Conservation (phyloP, 2,797 vertebrate genomes). For the Gymnoscopelus braueri region DNA sequence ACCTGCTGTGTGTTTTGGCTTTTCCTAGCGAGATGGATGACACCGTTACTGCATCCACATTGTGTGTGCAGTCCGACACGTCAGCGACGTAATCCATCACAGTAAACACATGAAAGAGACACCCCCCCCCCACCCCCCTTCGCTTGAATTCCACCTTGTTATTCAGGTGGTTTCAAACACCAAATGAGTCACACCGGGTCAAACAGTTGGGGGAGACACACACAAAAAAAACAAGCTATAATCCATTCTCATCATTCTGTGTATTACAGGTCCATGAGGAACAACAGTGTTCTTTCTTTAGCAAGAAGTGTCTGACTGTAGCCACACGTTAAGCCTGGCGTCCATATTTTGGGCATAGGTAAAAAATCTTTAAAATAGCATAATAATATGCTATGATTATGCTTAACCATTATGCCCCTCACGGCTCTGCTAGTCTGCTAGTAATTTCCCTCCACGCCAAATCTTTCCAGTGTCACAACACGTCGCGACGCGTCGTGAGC, state of each 20-base stretch:
- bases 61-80: slow-evolving; percentile 26
- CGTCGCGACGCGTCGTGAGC: no score
- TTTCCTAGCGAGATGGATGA: slow-evolving; percentile 22
- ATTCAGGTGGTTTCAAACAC: slow-evolving; percentile 36
- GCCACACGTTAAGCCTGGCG: no score
- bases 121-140: not conserved
- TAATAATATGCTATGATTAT: no score
- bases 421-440: no score
- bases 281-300: slow-evolving; percentile 38
- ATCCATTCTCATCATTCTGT: slow-evolving; percentile 24
- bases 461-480: no score
- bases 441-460: no score
- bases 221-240: not conserved
- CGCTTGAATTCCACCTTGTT: slow-evolving; percentile 23
- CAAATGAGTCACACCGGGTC: slow-evolving; percentile 47
- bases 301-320: not conserved
- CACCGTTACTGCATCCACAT: slow-evolving; percentile 43
- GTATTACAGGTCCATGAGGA: slow-evolving; percentile 9
- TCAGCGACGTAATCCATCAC: slow-evolving; percentile 57
- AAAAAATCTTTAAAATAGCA: no score
- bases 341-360: no score
- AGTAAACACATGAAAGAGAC: slow-evolving; percentile 45
- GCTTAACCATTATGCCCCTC: no score
- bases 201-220: not conserved
- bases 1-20: slow-evolving; percentile 45